phyloP scores from a whole-genome alignment of 2,888 invertebrate genomes.

The Leptogaster cylindrica region DNA sequence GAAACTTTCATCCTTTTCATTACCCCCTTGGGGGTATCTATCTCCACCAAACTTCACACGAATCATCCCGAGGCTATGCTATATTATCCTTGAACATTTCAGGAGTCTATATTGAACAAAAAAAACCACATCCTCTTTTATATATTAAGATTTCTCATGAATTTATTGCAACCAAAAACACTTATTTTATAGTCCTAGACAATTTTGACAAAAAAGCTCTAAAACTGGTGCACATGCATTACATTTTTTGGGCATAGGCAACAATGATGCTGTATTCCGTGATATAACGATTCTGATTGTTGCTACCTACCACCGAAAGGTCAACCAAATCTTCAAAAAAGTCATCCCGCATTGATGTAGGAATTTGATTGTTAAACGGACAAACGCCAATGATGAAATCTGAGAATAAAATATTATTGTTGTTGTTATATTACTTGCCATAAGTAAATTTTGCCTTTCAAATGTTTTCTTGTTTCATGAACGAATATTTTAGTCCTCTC shows the following conservation, averaged over 20 bases:
- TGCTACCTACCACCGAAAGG: conserved; percentile 63
- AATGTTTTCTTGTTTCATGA: conserved; percentile 65
- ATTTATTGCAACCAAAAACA: no score
- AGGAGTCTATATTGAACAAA: no score
- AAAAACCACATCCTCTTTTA: no score
- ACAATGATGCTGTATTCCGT: conserved; percentile 64
- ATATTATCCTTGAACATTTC: no score
- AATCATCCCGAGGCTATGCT: no score
- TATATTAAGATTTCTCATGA: no score
- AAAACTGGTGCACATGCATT: no score
- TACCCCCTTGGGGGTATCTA: no score
- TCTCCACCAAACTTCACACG: no score
- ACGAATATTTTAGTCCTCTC: conserved; percentile 66
- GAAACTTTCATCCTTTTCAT: no score
- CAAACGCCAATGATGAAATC: conserved; percentile 73
- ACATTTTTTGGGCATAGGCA: conserved; percentile 63
- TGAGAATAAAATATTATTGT: conserved; percentile 62
- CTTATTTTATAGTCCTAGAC: no score
- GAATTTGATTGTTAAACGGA: conserved; percentile 71
- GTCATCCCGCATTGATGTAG: conserved; percentile 65
- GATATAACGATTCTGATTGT: conserved; percentile 61
- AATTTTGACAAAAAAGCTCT: no score
- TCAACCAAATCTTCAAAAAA: conserved; percentile 70
- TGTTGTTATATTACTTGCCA: neutral
- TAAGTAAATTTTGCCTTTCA: conserved; percentile 66